Evolutionary conservation across 2,888 invertebrate genomes (phyloP).

Genomic region (Merodon equestris): DNA sequence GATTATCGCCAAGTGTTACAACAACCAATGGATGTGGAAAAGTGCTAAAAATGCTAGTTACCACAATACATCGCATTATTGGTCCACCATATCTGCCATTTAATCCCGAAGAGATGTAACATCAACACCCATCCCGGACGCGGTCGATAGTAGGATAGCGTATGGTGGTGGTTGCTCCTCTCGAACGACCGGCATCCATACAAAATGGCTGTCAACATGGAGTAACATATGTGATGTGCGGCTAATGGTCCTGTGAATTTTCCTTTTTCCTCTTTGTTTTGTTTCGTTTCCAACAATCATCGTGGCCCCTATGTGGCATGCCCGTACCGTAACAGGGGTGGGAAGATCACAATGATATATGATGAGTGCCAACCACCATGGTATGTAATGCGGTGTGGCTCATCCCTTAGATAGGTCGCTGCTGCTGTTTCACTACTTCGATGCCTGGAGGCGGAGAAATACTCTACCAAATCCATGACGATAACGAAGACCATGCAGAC

Average conservation of each 20-base stretch:
- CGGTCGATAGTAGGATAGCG: slow-evolving; percentile 31
- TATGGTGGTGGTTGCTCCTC: not conserved
- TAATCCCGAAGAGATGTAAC: slow-evolving; percentile 39
- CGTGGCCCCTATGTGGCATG: slow-evolving; percentile 44
- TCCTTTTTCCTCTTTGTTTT: slow-evolving; percentile 5
- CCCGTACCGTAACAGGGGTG: slow-evolving; percentile 44
- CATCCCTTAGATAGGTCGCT: slow-evolving; percentile 56
- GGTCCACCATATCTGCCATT: slow-evolving; percentile 41
- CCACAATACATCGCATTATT: slow-evolving; percentile 59
- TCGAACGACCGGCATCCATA: slow-evolving; percentile 26
- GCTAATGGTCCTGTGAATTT: slow-evolving; percentile 67
- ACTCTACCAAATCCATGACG: slow-evolving; percentile 13
- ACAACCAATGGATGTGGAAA: slow-evolving; percentile 13
- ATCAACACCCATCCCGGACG: slow-evolving; percentile 67
- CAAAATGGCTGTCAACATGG: slow-evolving; percentile 68
- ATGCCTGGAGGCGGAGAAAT: slow-evolving; percentile 54
- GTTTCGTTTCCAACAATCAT: slow-evolving; percentile 20
- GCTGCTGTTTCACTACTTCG: slow-evolving; percentile 27
- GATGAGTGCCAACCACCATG: slow-evolving; percentile 47
- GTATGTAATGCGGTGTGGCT: slow-evolving; percentile 12
- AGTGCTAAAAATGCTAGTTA: slow-evolving; percentile 30
- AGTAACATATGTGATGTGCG: slow-evolving; percentile 67
- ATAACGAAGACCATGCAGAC: slow-evolving; percentile 45
- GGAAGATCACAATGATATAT: slow-evolving; percentile 65
- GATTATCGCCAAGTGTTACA: slow-evolving; percentile 67